Percentiles rank a stretch among this genome's conserved stretches.
Conservation (phyloP, 2,888 invertebrate genomes). For the Folsomia manolachei region DNA sequence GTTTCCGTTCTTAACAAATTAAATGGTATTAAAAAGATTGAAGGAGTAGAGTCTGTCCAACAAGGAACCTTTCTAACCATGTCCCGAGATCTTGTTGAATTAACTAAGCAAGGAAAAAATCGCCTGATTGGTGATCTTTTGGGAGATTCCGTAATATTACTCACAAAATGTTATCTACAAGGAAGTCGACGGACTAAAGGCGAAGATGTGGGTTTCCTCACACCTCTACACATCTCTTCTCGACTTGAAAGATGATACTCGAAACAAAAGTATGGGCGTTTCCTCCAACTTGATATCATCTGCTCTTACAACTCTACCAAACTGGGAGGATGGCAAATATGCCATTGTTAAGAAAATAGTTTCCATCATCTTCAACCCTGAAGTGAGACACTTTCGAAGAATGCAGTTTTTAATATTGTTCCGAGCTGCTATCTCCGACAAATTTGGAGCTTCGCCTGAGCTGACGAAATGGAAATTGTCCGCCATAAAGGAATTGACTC, state of each 20-base stretch:
- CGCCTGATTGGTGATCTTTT: conserved; percentile 23
- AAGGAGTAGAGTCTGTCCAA: conserved; percentile 18
- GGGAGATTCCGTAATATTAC: conserved; percentile 17
- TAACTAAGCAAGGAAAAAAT: conserved; percentile 13
- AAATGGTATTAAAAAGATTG: conserved; percentile 24
- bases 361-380: conserved; percentile 3
- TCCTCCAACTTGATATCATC: conserved; percentile 17
- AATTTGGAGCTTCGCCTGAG: neutral
- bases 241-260: conserved; percentile 6
- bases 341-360: conserved; percentile 13
- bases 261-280: conserved; percentile 15
- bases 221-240: conserved; percentile 15
- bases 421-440: neutral
- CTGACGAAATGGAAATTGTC: neutral
- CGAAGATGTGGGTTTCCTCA: conserved; percentile 15
- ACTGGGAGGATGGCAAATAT: conserved; percentile 21
- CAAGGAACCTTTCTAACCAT: conserved; percentile 22
- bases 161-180: conserved; percentile 25
- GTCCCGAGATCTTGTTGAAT: conserved; percentile 21
- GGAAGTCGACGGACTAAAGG: conserved; percentile 7
- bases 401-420: conserved; percentile 3
- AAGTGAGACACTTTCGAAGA: conserved; percentile 6
- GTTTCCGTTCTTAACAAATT: conserved; percentile 25
- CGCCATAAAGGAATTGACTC: neutral
- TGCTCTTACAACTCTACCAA: conserved; percentile 20